These are phyloP conservation scores for Liolophura sinensis DNA, from an alignment of 1,140 invertebrate genomes.

Conservation along the genomic window DNA sequence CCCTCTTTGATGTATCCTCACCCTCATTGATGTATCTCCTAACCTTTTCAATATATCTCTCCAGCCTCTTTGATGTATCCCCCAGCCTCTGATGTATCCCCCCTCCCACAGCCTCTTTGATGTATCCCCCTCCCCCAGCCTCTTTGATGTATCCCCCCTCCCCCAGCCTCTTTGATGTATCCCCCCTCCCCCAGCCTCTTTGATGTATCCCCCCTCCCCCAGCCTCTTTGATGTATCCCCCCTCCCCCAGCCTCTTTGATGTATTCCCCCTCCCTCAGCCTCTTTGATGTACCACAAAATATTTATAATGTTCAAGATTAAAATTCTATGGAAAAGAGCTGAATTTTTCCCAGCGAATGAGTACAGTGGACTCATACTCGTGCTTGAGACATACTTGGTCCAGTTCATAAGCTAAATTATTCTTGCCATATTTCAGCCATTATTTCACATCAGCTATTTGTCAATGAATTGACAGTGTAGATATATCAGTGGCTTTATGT, in stretches of 20 bases:
- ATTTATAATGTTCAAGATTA: conserved; percentile 18
- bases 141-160: background rate
- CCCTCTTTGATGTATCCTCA: background rate
- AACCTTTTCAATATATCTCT: background rate
- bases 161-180: background rate
- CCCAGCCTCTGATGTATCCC: no score
- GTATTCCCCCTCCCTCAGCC: conserved; percentile 10
- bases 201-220: background rate
- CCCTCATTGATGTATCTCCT: background rate
- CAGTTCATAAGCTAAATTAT: no score
- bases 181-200: background rate
- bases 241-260: background rate
- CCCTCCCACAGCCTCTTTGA: background rate
- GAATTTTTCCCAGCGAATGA: no score
- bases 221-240: no score
- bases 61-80: background rate
- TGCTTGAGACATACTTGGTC: no score
- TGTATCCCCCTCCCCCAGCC: background rate
- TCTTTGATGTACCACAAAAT: no score
- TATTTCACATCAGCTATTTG: no score
- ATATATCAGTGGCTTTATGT: no score
- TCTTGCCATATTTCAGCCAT: no score
- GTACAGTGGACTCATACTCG: no score
- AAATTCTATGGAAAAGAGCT: no score
- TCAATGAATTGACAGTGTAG: no score